Percentiles rank a stretch among this genome's conserved stretches.
These are phyloP conservation scores for Elephas maximus DNA, from an alignment of 2,113 vertebrate genomes.

Conservation along the genomic window DNA sequence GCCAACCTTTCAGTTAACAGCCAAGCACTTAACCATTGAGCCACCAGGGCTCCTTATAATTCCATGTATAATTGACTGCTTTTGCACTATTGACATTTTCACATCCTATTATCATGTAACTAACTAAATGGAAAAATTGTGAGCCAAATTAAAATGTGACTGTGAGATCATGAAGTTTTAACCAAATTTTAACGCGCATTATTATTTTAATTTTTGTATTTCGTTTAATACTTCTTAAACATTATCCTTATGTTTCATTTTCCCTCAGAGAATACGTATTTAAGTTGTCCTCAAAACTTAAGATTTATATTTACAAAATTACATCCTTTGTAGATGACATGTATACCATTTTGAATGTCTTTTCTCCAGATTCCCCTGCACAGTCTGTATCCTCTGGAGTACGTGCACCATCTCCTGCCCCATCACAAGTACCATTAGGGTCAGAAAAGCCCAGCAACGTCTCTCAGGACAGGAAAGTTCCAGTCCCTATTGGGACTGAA, in stretches of 20 bases:
- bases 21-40: neutral
- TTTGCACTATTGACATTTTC: constrained; percentile 26
- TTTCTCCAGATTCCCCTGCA: constrained; percentile 92
- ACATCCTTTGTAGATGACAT: neutral
- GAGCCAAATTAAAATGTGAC: neutral
- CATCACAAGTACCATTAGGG: constrained; percentile 94
- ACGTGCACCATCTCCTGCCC: constrained; percentile 94
- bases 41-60: neutral
- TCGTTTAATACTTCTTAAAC: constrained; percentile 16
- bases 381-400: constrained; percentile 96
- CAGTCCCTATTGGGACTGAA: constrained; percentile 98
- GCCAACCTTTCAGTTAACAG: neutral
- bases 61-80: neutral
- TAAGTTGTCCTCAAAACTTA: constrained; percentile 46
- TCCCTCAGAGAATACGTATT: constrained; percentile 24
- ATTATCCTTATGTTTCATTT: constrained; percentile 27
- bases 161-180: neutral
- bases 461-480: constrained; percentile 98
- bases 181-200: constrained; percentile 27
- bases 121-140: constrained; percentile 24
- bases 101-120: neutral
- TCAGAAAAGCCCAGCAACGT: constrained; percentile 94
- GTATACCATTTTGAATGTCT: constrained; percentile 56
- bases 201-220: neutral
- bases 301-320: constrained; percentile 52